These are phyloP conservation scores for Bimastos eiseni DNA, from an alignment of 2,888 invertebrate species.

Conservation along the genomic window DNA sequence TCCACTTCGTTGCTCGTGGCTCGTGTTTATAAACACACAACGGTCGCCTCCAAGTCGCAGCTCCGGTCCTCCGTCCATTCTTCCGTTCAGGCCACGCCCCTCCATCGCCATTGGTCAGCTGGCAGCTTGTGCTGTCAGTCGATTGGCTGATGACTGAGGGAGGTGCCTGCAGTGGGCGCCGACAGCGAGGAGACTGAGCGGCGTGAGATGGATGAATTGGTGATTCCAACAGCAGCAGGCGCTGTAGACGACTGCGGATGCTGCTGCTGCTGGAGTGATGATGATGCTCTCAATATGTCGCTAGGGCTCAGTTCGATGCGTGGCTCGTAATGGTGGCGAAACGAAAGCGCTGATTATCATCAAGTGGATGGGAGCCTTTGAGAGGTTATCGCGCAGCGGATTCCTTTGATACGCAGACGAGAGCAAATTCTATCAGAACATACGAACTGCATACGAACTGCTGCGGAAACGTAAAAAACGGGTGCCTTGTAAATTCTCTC, in stretches of 20 bases:
- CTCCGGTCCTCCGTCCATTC: neutral
- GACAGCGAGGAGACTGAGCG: neutral
- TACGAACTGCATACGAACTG: neutral
- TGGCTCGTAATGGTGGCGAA: neutral
- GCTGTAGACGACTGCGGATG: neutral
- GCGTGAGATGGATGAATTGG: neutral
- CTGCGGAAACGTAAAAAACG: neutral
- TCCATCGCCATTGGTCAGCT: neutral
- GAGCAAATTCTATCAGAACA: constrained; percentile 13
- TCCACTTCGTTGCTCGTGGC: neutral
- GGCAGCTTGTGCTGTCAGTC: neutral
- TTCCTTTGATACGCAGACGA: neutral
- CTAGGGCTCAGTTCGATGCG: neutral
- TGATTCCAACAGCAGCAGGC: neutral
- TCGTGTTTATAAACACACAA: neutral
- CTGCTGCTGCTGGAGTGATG: neutral
- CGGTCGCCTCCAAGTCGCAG: neutral
- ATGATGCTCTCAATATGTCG: constrained; percentile 13
- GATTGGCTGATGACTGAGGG: neutral
- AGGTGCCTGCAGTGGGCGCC: neutral
- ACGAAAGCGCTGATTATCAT: neutral
- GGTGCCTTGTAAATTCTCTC: neutral
- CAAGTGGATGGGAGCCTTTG: neutral
- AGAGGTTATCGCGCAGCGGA: neutral
- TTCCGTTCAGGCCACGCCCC: neutral